Base-by-base conservation (phyloP, 2,888 invertebrate genomes). In the Lasioglossum lativentre region DNA sequence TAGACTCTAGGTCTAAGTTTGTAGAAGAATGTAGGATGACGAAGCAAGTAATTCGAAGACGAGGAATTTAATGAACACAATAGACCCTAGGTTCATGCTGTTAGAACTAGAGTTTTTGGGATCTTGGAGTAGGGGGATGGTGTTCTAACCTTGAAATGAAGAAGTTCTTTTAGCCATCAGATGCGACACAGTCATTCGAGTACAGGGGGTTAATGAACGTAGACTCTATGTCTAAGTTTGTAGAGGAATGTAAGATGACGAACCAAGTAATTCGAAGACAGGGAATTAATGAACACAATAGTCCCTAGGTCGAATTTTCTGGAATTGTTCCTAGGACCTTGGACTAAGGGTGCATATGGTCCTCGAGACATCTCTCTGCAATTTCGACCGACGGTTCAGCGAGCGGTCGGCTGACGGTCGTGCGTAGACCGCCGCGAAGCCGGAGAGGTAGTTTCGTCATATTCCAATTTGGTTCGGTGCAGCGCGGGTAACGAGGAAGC, bases 401-500 rank as follows among this genome's bases (percentile, higher is more conserved):
- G 34, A 40, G 6, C 52, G 59, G 42, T n/a, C 68, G 77, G 76
- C 86, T 80, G 75, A 38, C 71, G 75, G 75, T 68, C 80, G 81
- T 47, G 68, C 70, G 63, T 3, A 2, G 30, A 12, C 30, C 75
- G 71, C 70, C 56, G 52, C 68, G 34, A 16, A 68, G 23, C 23
- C 45, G 47, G 30, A n/a, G 30, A 27, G 42, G 68, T 42, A 75
- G 73, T 40, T 83, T 59, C 77, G 80, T 72, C 77, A 77, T 56
- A 73, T 85, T 71, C 76, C 47, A 80, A 74, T 82, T 78, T 78
- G 82, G 70, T 81, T 66, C 77, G 71, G 66, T 86, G 82, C 77
- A 90, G 90, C 88, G 76, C 56, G 78, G 40, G 42, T 77, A 79
- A 75, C 79, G 76, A 75, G 75, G 77, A 81, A 66, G 75, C 52